These are phyloP conservation scores for Hypocryptadius cinnamomeus DNA, from an alignment of 2,113 vertebrate species.

Conservation along the genomic window DNA sequence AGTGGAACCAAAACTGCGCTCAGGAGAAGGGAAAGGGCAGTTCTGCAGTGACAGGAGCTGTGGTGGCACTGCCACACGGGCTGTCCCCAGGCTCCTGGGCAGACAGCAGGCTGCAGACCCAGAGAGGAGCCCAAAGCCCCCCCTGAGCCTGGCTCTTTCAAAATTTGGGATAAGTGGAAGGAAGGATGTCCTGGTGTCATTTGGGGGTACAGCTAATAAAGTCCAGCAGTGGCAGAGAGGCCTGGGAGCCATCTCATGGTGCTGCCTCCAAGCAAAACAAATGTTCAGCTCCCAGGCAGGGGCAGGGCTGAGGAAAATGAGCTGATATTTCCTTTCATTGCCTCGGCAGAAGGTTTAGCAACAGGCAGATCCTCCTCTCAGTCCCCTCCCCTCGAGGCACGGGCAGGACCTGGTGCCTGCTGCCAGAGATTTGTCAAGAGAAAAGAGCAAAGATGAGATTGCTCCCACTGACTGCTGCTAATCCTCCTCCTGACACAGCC, in stretches of 20 bases:
- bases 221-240: not conserved
- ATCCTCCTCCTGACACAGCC: not conserved
- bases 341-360: not conserved
- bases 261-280: not conserved
- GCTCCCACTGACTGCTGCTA: not conserved
- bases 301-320: not conserved
- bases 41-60: not conserved
- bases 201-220: not conserved
- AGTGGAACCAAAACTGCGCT: not conserved
- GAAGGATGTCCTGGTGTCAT: not conserved
- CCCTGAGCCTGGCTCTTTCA: not conserved
- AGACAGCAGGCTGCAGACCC: not conserved
- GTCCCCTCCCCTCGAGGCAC: not conserved
- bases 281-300: not conserved
- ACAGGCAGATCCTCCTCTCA: not conserved
- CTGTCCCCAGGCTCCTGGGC: not conserved
- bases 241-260: not conserved
- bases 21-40: not conserved
- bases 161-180: not conserved
- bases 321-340: not conserved
- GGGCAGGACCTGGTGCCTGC: not conserved
- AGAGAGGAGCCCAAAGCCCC: not conserved
- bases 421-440: not conserved
- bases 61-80: not conserved
- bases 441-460: not conserved